Percentiles rank a stretch among this genome's conserved stretches.
phyloP scores from a whole-genome alignment of 2,113 vertebrate species.

The Polypterus senegalus region DNA sequence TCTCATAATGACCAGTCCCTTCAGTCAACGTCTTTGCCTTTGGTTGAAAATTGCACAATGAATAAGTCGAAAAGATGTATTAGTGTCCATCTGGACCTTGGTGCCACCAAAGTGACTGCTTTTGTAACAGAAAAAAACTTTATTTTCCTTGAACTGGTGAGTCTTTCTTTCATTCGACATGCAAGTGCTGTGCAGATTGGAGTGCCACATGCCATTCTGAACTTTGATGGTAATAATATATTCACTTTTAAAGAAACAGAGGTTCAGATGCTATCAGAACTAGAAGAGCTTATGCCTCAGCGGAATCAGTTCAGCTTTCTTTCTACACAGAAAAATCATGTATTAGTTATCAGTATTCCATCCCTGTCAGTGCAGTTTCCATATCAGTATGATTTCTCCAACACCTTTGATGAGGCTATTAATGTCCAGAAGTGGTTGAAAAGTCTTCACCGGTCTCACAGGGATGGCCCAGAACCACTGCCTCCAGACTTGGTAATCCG shows the following conservation, averaged over 20 bases:
- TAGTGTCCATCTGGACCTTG: constrained; percentile 61
- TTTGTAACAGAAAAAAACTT: constrained; percentile 68
- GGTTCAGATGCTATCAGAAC: constrained; percentile 56
- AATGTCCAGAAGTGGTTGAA: constrained; percentile 91
- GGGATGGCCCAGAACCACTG: constrained; percentile 20
- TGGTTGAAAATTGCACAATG: too few relatives aligned
- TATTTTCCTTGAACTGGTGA: constrained; percentile 59
- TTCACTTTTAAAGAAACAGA: constrained; percentile 69
- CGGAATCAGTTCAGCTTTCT: constrained; percentile 64
- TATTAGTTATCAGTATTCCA: constrained; percentile 72
- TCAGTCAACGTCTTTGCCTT: constrained; percentile 18
- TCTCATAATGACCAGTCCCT: background rate
- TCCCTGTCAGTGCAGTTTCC: constrained; percentile 74
- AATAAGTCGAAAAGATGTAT: constrained; percentile 33
- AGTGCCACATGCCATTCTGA: constrained; percentile 60
- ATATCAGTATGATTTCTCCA: constrained; percentile 87
- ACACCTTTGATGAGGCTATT: constrained; percentile 75
- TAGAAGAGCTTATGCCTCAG: constrained; percentile 66
- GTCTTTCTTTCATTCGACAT: constrained; percentile 52
- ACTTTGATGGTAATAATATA: constrained; percentile 82
- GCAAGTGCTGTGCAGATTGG: constrained; percentile 45
- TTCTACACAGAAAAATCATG: constrained; percentile 56
- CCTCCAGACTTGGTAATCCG: constrained; percentile 76
- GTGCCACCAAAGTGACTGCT: constrained; percentile 55
- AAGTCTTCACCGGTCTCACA: constrained; percentile 52